Percentiles rank a stretch among this genome's conserved stretches.
Evolutionary conservation across 2,113 vertebrate species (phyloP).

Genomic region (Rhombomys opimus): DNA sequence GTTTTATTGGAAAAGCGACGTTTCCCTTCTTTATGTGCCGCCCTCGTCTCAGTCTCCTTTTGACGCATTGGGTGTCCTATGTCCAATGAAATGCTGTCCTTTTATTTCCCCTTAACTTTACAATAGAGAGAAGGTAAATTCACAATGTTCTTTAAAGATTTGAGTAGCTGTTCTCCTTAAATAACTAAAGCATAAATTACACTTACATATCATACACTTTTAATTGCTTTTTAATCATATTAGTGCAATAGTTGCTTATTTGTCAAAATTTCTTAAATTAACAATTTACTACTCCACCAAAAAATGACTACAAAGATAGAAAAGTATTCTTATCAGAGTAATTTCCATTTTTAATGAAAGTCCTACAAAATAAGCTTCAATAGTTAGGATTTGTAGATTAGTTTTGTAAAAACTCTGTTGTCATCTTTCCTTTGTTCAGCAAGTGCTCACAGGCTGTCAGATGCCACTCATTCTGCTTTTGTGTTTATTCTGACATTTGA

Average conservation of each 20-base stretch:
- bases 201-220: background rate
- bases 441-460: background rate
- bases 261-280: conserved; percentile 37
- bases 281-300: conserved; percentile 6
- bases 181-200: conserved; percentile 6
- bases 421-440: conserved; percentile 23
- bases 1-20: conserved; percentile 56
- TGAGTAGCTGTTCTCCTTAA: background rate
- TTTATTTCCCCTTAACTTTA: conserved; percentile 17
- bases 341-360: conserved; percentile 10
- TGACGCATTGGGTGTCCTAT: conserved; percentile 32
- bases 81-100: conserved; percentile 46
- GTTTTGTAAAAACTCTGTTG: conserved; percentile 40
- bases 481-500: background rate
- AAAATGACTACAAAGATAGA: conserved; percentile 43
- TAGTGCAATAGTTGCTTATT: conserved; percentile 33
- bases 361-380: conserved; percentile 8
- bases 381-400: background rate
- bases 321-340: conserved; percentile 21
- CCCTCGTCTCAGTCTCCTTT: conserved; percentile 13
- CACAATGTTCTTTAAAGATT: conserved; percentile 46
- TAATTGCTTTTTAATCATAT: conserved; percentile 46
- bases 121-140: conserved; percentile 50
- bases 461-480: background rate
- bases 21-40: background rate